Conservation (phyloP, 2,113 vertebrate species). For the Siphamia tubifer region DNA sequence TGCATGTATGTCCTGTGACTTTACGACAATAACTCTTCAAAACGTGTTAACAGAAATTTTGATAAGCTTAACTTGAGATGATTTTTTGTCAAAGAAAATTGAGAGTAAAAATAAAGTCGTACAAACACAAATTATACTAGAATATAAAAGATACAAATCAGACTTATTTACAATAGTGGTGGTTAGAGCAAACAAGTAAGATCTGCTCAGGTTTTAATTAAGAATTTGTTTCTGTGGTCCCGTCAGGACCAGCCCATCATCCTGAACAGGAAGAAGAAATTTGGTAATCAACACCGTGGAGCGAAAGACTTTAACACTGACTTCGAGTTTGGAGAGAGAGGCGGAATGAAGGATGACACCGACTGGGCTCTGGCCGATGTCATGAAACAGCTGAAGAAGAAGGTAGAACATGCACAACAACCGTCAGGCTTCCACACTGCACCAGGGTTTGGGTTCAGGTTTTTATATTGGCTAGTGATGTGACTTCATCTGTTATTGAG, state of each 20-base stretch:
- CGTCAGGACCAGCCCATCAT: conserved; percentile 72
- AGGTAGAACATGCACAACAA: conserved; percentile 70
- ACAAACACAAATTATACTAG: too few species aligned
- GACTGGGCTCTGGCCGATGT: conserved; percentile 86
- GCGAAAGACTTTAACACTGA: conserved; percentile 79
- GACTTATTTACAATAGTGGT: too few species aligned
- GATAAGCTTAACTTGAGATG: too few species aligned
- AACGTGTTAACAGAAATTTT: too few species aligned
- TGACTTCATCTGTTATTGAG: too few species aligned
- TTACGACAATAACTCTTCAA: too few species aligned
- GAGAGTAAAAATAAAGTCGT: too few species aligned
- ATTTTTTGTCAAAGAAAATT: too few species aligned
- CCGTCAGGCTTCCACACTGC: background rate
- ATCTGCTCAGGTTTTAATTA: background rate
- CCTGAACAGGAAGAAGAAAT: conserved; percentile 72
- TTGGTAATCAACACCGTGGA: background rate
- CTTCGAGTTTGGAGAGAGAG: conserved; percentile 88
- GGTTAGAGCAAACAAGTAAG: too few species aligned
- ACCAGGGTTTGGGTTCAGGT: background rate
- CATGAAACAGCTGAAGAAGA: conserved; percentile 88
- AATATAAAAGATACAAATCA: too few species aligned
- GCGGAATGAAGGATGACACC: conserved; percentile 75
- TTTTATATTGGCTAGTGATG: too few species aligned
- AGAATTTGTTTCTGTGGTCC: background rate
- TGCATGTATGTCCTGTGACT: too few species aligned